Base-by-base conservation (phyloP, 2,797 vertebrate species). In the Craterocephalus amniculus region DNA sequence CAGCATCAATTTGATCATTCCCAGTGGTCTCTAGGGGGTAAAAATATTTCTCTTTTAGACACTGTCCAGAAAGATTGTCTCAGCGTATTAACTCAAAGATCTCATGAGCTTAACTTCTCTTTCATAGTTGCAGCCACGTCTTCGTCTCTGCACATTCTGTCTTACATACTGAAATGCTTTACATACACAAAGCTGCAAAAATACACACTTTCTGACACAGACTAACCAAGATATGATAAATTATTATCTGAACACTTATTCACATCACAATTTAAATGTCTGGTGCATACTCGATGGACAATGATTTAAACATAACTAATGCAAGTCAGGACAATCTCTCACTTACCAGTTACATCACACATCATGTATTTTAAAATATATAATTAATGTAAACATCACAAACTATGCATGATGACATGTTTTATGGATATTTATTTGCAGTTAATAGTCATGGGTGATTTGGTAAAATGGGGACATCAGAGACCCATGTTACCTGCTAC, bases 81-180 rank as follows among this genome's bases (percentile, higher is more conserved):
- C 26, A 26, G 38, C 74, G 61, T 74, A 40, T 59, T 73, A 72
- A 24, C 20, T 22, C 38, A 76, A 55, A 75, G 40, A 70, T 72
- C 57, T 67, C 18, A 63, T 43, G 65, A 14, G 38, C 61, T 61
- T 2, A 62, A 57, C 62, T 61, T 67, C 18, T 75, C 24, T 14
- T 64, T 45, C 48, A 75, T 56, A 68, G 71, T 52, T 34, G n/a
- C 57, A 64, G 34, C 59, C 64, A n/a, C 24, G 2, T 12, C 54
- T 56, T 56, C n/a, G 18, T n/a, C 55, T 70, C 29, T 57, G 32
- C 10, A 31, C 22, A 35, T 22, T 24, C 31, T 14, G 29, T 18
- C n/a, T 63, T 14, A 60, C 20, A 22, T 22, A 35, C 10, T 14
- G 26, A 62, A 13, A 45, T 31, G 4, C 24, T 72, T 81, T 48